Evolutionary conservation across 30 jellyfish, hydroid and myxozoan genomes (phyloP).

Genomic region (Aurelia sp.): DNA sequence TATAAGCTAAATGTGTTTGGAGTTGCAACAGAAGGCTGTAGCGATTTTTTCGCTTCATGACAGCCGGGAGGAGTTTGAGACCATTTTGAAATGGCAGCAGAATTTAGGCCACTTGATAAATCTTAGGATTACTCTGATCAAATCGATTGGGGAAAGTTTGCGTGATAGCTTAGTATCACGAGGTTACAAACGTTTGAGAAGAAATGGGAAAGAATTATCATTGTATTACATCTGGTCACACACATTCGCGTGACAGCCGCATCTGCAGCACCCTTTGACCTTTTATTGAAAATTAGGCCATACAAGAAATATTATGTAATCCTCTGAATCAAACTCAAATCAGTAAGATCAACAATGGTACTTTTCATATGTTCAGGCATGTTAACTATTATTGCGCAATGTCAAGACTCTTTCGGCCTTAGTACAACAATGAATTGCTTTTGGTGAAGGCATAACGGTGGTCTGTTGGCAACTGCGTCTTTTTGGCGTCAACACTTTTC

Average conservation of each 20-base stretch:
- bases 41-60: background rate
- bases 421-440: too few relatives aligned
- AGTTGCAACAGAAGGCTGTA: background rate
- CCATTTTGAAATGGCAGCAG: background rate
- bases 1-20: background rate
- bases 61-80: background rate
- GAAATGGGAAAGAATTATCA: background rate
- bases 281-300: background rate
- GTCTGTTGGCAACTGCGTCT: too few relatives aligned
- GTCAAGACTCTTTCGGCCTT: too few relatives aligned
- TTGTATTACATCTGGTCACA: slow-evolving; percentile 48
- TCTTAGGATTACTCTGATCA: background rate
- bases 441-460: too few relatives aligned
- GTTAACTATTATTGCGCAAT: too few relatives aligned
- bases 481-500: too few relatives aligned
- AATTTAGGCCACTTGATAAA: too few relatives aligned
- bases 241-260: slow-evolving; percentile 58
- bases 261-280: slow-evolving; percentile 42
- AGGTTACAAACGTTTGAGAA: background rate
- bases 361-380: too few relatives aligned
- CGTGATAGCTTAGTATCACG: slow-evolving; percentile 59
- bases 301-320: too few relatives aligned
- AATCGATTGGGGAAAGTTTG: slow-evolving; percentile 10
- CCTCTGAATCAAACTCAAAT: too few relatives aligned
- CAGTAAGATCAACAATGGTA: too few relatives aligned